Conservation (phyloP, 2,888 invertebrate species). For the Acleris literana region DNA sequence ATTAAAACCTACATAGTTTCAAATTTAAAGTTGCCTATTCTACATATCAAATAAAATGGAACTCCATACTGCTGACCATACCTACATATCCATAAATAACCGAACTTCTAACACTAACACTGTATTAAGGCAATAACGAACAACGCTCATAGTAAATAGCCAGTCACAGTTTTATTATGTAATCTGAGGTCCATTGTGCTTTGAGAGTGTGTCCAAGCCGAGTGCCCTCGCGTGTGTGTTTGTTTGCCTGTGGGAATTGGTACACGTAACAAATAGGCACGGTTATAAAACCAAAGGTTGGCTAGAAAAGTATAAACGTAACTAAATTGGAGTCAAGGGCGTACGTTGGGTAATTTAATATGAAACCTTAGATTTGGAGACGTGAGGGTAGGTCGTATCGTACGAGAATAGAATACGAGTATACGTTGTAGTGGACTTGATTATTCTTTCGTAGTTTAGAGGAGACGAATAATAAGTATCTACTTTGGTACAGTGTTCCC, state of each 20-base stretch:
- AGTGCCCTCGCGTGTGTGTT: constrained; percentile 51
- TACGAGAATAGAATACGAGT: constrained; percentile 8
- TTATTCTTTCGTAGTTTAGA: too few relatives aligned
- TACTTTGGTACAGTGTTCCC: too few relatives aligned
- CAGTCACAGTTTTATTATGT: constrained; percentile 45
- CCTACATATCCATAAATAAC: constrained; percentile 5
- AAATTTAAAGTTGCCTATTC: not conserved
- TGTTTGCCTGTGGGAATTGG: constrained; percentile 57
- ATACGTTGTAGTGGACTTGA: not conserved
- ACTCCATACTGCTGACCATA: not conserved
- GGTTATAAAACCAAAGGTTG: constrained; percentile 36
- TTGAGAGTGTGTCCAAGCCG: constrained; percentile 54
- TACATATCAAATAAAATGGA: too few relatives aligned
- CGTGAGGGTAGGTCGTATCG: constrained; percentile 18
- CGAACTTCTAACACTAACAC: constrained; percentile 1
- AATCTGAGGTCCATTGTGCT: constrained; percentile 54
- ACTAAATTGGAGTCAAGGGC: constrained; percentile 37
- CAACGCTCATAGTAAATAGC: constrained; percentile 22
- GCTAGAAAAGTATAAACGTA: constrained; percentile 18
- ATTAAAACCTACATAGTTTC: too few relatives aligned
- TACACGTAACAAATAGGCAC: constrained; percentile 43
- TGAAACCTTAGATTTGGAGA: constrained; percentile 13
- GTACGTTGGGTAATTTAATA: constrained; percentile 10
- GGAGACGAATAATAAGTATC: too few relatives aligned
- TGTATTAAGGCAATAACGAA: constrained; percentile 2